Conservation (phyloP, 1,140 invertebrate species). For the Caenorhabditis remanei region DNA sequence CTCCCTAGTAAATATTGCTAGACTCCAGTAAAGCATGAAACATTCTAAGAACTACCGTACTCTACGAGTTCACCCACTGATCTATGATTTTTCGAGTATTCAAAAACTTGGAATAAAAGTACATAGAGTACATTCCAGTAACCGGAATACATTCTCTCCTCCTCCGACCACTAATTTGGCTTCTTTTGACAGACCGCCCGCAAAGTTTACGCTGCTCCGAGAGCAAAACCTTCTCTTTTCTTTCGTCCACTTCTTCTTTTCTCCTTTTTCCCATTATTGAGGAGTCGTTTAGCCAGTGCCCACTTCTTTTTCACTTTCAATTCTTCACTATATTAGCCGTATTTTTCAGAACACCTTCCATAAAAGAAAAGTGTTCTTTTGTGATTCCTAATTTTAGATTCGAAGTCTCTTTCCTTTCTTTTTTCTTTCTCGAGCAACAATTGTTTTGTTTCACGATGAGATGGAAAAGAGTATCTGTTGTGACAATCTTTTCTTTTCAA, state of each 20-base stretch:
- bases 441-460: conserved; percentile 15
- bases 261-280: conserved; percentile 27
- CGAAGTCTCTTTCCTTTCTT: no score
- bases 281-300: conserved; percentile 46
- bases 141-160: conserved; percentile 37
- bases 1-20: no score
- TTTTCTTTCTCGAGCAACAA: conserved; percentile 5
- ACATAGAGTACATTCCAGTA: conserved; percentile 11
- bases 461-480: conserved; percentile 8
- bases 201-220: conserved; percentile 30
- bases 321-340: conserved; percentile 15
- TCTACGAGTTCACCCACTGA: no score
- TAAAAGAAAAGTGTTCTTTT: background rate
- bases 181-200: conserved; percentile 15
- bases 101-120: background rate
- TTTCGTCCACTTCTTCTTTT: background rate
- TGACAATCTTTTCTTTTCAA: conserved; percentile 38
- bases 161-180: conserved; percentile 35
- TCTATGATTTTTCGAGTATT: background rate
- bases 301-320: background rate
- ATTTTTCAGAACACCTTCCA: background rate
- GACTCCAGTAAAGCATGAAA: no score
- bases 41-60: no score
- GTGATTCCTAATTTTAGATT: no score
- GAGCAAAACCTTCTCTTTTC: conserved; percentile 43